Conservation (phyloP, 2,113 vertebrate genomes). For the Struthidea cinerea region DNA sequence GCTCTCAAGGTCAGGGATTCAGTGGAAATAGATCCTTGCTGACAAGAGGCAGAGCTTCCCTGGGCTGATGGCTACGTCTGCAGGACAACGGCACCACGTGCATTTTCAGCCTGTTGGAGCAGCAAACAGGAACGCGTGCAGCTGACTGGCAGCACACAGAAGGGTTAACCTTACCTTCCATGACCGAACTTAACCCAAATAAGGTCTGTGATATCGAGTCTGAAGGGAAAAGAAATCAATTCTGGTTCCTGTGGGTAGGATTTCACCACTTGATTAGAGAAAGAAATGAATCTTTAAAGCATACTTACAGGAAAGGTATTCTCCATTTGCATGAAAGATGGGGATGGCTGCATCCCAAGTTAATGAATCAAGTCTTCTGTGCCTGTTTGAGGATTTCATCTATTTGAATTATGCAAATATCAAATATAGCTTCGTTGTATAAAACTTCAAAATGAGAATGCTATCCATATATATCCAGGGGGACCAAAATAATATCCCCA, state of each 20-base stretch:
- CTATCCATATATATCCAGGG: background rate
- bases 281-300: constrained; percentile 48
- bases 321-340: constrained; percentile 37
- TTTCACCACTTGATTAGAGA: constrained; percentile 54
- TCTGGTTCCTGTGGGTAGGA: constrained; percentile 36
- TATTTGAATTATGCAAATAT: constrained; percentile 56
- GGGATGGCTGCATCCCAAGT: constrained; percentile 35
- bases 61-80: background rate
- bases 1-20: constrained; percentile 10
- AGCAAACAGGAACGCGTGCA: background rate
- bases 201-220: background rate
- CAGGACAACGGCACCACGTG: background rate
- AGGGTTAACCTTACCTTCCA: background rate
- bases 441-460: constrained; percentile 36
- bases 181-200: background rate
- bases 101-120: background rate
- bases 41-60: background rate
- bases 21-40: background rate
- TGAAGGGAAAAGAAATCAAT: constrained; percentile 58
- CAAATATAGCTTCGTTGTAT: constrained; percentile 32
- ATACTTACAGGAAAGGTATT: constrained; percentile 51
- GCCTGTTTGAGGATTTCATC: constrained; percentile 41
- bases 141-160: background rate
- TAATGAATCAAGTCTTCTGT: constrained; percentile 56
- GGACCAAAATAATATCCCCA: background rate